Evolutionary conservation across 2,888 invertebrate species (phyloP).

Genomic region (Cephus nigrinus): DNA sequence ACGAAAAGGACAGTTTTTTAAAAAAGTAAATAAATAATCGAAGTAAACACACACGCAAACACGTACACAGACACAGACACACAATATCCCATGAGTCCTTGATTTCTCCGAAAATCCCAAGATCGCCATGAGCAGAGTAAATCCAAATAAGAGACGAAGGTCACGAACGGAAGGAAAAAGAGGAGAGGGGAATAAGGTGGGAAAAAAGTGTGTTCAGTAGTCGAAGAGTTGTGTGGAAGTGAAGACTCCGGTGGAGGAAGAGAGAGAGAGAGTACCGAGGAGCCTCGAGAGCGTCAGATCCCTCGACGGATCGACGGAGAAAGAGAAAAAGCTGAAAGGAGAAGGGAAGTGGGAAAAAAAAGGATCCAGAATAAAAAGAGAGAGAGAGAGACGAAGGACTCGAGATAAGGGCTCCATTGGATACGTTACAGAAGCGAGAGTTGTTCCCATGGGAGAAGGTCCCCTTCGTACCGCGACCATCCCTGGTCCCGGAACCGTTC

Average conservation of each 20-base stretch:
- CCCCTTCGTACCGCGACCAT: slow-evolving; percentile 87
- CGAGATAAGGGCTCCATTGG: slow-evolving; percentile 6
- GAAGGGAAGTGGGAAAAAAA: neutral
- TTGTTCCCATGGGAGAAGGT: slow-evolving; percentile 89
- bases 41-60: neutral
- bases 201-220: slow-evolving; percentile 22
- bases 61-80: neutral
- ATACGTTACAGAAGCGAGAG: slow-evolving; percentile 76
- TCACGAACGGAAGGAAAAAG: neutral
- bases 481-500: slow-evolving; percentile 85
- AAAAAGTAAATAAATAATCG: neutral
- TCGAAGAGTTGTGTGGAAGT: slow-evolving; percentile 58
- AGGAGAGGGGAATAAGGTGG: neutral
- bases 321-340: slow-evolving; percentile 3
- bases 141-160: neutral
- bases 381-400: neutral
- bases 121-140: neutral
- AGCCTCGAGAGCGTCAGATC: neutral
- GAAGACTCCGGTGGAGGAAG: slow-evolving; percentile 34
- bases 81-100: neutral
- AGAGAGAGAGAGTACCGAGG: slow-evolving; percentile 25
- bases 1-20: neutral
- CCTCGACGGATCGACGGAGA: slow-evolving; percentile 2
- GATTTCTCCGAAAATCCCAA: neutral
- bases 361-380: neutral